Evolutionary conservation across 2,797 vertebrate species (phyloP).

Genomic region (Pangasius sanitwongsei): DNA sequence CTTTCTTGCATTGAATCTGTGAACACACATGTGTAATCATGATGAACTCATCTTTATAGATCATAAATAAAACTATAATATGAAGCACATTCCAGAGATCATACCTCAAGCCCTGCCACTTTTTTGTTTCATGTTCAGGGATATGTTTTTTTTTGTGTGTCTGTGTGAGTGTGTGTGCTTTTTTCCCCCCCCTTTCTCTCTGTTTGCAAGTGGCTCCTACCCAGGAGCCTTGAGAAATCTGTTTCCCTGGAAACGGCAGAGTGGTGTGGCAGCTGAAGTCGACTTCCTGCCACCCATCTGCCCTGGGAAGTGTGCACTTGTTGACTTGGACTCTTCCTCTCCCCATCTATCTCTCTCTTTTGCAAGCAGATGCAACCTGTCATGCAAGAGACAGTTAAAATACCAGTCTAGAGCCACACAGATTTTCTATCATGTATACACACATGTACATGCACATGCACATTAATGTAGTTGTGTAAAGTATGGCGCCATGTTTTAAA

Average conservation of each 20-base stretch:
- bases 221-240: conserved; percentile 66
- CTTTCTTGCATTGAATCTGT: background rate
- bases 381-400: background rate
- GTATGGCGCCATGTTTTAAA: background rate
- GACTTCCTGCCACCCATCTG: conserved; percentile 57
- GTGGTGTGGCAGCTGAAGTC: conserved; percentile 52
- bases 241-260: conserved; percentile 74
- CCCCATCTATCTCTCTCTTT: background rate
- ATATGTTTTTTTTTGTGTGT: background rate
- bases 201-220: conserved; percentile 60
- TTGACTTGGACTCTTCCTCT: conserved; percentile 7
- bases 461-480: background rate
- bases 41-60: background rate
- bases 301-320: conserved; percentile 50
- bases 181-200: conserved; percentile 58
- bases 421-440: background rate
- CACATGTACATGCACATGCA: background rate
- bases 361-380: background rate
- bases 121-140: conserved; percentile 31
- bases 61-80: background rate
- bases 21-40: background rate
- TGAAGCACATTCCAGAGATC: background rate
- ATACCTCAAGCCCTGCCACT: conserved; percentile 8
- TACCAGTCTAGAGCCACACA: background rate
- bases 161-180: background rate